Percentiles rank a stretch among this genome's conserved stretches.
Conservation (phyloP, 2,888 invertebrate species). For the Escarpia spicata region DNA sequence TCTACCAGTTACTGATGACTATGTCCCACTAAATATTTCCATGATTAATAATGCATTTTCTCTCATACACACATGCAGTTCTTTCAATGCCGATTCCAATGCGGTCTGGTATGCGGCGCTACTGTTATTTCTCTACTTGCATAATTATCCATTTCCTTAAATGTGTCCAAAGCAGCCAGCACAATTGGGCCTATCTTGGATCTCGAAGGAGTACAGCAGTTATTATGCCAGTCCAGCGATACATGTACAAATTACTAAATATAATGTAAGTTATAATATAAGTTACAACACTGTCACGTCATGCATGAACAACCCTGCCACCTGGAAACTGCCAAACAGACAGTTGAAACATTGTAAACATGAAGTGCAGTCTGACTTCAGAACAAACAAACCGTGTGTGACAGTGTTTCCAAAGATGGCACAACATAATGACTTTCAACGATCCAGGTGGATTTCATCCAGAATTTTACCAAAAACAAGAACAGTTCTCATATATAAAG, state of each 20-base stretch:
- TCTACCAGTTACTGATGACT: not conserved
- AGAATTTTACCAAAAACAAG: no score
- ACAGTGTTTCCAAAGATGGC: no score
- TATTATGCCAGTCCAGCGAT: not conserved
- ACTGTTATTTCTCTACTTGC: conserved; percentile 10
- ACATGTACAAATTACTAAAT: not conserved
- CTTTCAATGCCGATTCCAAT: not conserved
- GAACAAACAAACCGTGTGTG: no score
- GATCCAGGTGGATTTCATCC: no score
- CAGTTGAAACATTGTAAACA: not conserved
- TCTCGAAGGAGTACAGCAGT: not conserved
- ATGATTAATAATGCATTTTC: not conserved
- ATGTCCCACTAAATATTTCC: not conserved
- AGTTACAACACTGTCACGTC: not conserved
- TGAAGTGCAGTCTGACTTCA: no score
- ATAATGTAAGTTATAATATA: not conserved
- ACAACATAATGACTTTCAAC: no score
- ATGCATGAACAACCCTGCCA: not conserved
- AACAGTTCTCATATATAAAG: not conserved
- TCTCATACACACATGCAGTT: not conserved
- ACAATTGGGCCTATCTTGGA: not conserved
- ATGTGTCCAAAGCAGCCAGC: not conserved
- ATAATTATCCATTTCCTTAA: conserved; percentile 1
- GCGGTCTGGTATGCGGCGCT: not conserved
- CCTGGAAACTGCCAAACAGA: not conserved